Percentiles rank a stretch among this genome's conserved stretches.
phyloP scores from a whole-genome alignment of 2,888 invertebrate genomes.

The Synanthedon andrenaeformis region DNA sequence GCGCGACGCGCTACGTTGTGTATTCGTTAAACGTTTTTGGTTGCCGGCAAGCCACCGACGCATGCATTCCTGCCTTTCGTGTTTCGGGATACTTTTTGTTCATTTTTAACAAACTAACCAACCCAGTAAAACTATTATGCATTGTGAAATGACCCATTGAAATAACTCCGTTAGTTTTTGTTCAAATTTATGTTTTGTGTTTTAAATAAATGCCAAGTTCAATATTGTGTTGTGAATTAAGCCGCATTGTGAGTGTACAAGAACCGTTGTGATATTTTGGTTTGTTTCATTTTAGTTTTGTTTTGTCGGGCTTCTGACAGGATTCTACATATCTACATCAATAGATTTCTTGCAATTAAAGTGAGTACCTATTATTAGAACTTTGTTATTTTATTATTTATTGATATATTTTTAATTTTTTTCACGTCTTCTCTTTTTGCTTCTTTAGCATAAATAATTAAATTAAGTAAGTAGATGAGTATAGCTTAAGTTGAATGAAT shows the following conservation, averaged over 20 bases:
- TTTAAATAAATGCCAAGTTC: slow-evolving; percentile 26
- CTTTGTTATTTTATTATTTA: too few species aligned
- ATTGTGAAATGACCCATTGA: slow-evolving; percentile 9
- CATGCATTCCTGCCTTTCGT: slow-evolving; percentile 43
- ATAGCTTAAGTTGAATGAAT: too few species aligned
- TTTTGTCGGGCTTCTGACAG: not conserved
- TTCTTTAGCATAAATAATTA: too few species aligned
- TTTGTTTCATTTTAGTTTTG: slow-evolving; percentile 43
- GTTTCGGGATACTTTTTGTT: slow-evolving; percentile 27
- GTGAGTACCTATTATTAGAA: too few species aligned
- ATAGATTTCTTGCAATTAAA: too few species aligned
- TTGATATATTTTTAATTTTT: too few species aligned
- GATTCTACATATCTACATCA: not conserved
- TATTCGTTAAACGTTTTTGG: slow-evolving; percentile 20
- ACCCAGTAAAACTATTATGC: slow-evolving; percentile 31
- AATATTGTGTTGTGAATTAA: slow-evolving; percentile 44
- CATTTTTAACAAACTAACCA: slow-evolving; percentile 40
- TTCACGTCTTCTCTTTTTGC: too few species aligned
- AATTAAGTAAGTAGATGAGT: too few species aligned
- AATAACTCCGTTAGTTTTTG: slow-evolving; percentile 4
- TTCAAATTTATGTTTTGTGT: slow-evolving; percentile 24
- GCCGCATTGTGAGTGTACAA: slow-evolving; percentile 39
- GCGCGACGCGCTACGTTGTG: slow-evolving; percentile 10
- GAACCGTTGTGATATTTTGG: slow-evolving; percentile 52
- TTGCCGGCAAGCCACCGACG: slow-evolving; percentile 12